Evolutionary conservation across 2,888 invertebrate genomes (phyloP).

Genomic region (Eurytoma californica): DNA sequence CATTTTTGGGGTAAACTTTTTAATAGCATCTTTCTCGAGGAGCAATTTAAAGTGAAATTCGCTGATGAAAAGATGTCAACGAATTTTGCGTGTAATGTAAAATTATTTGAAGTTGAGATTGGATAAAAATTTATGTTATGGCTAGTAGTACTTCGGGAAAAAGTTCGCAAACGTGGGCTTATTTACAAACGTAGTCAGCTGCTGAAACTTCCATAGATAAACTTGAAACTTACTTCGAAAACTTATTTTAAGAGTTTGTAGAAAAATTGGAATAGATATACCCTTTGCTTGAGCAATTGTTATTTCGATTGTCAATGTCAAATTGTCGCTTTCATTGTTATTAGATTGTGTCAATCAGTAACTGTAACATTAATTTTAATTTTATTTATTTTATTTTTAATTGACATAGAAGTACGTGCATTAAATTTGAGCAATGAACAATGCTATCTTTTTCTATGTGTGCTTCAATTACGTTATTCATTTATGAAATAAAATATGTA

Average conservation of each 20-base stretch:
- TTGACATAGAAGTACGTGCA: not conserved
- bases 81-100: not conserved
- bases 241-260: constrained; percentile 23
- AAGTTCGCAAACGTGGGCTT: constrained; percentile 16
- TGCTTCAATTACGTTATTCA: not conserved
- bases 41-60: too few relatives aligned
- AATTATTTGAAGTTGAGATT: not conserved
- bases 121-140: too few relatives aligned
- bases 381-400: too few relatives aligned
- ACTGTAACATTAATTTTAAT: too few relatives aligned
- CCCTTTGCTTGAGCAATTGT: not conserved
- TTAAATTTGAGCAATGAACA: not conserved
- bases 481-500: not conserved
- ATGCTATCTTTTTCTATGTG: not conserved
- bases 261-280: constrained; percentile 16
- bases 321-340: not conserved
- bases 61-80: too few relatives aligned
- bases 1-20: too few relatives aligned
- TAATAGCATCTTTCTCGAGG: too few relatives aligned
- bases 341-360: too few relatives aligned
- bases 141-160: not conserved
- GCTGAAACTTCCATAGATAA: constrained; percentile 18
- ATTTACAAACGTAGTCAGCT: constrained; percentile 20
- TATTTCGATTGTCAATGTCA: not conserved
- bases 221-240: constrained; percentile 20